Percentiles rank a stretch among this genome's conserved stretches.
Conservation (phyloP, 2,113 vertebrate genomes). For the Myotis yumanensis region DNA sequence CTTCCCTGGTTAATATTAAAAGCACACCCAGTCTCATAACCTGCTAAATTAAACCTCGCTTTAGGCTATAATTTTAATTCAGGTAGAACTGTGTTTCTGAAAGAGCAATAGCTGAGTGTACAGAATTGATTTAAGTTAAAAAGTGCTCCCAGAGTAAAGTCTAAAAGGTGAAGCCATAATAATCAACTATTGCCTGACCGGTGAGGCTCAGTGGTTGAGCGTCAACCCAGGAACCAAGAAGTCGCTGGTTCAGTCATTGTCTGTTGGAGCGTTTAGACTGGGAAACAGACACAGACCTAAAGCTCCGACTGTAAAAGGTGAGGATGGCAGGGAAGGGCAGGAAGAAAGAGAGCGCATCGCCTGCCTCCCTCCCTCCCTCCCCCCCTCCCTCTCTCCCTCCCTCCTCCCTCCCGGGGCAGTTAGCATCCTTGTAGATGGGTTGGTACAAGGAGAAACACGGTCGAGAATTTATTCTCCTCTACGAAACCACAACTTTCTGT, state of each 20-base stretch:
- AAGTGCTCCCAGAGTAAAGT: not conserved
- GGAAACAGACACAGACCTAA: not conserved
- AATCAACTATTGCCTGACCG: not conserved
- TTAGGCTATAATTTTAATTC: slow-evolving; percentile 25
- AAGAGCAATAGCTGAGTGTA: not conserved
- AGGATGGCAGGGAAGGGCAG: not conserved
- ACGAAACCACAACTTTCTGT: slow-evolving; percentile 13
- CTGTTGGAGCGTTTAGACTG: not conserved
- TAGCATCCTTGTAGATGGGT: not conserved
- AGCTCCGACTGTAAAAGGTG: not conserved
- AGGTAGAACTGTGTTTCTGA: slow-evolving; percentile 3
- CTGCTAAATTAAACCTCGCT: not conserved
- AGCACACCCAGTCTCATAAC: not conserved
- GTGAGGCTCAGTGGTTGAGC: too few species aligned
- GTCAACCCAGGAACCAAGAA: too few species aligned
- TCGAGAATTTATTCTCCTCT: slow-evolving; percentile 32
- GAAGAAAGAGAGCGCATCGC: not conserved
- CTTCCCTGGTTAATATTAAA: not conserved
- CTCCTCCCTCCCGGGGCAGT: not conserved
- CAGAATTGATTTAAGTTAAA: not conserved
- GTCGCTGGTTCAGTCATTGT: not conserved
- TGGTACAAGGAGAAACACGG: not conserved
- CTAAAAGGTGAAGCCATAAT: not conserved
- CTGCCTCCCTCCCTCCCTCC: not conserved
- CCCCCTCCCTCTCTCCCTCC: not conserved